Evolutionary conservation across 2,888 invertebrate genomes (phyloP), one percentile per base, ranked within the genome.

Genomic region (Hoplodrina ambigua): DNA sequence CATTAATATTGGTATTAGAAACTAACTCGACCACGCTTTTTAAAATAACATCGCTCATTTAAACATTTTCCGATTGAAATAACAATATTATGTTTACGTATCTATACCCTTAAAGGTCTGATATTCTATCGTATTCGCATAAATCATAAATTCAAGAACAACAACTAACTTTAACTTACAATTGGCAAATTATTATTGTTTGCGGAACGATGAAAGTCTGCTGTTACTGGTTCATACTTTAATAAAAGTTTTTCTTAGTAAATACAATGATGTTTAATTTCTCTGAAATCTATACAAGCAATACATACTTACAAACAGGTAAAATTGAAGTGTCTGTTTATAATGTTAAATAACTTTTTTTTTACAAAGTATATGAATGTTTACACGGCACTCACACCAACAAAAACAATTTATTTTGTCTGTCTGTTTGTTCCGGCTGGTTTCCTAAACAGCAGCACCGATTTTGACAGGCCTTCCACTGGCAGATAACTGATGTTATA

Each of bases 101-200:
- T 13, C 49, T 53, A 1, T 17, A 19, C 15, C 19, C 44, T 33
- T 7, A 50, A 61, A 71, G 11, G 20, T 17, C 58, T 66, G n/a
- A 53, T 54, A 19, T 70, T n/a, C 33, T 67, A 65, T 71, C 59
- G 52, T 80, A 62, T 75, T 75, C 57, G 13, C 67, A 75, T 78
- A 80, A 75, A 80, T 80, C 71, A 75, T 59, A 41, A 57, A 71
- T 63, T 80, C 58, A 68, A 60, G 62, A 78, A 75, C 63, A 78
- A 75, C 67, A 80, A 61, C 30, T 61, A 80, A 75, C 53, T 63
- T 46, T 6, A 37, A 67, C 41, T 58, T 46, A 50, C 15, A 63
- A 59, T 80, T 78, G 53, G 30, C 30, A 63, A 71, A 75, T 71
- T 80, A 61, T 75, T 60, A 68, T 75, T 80, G 75, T 64, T 75